Conservation (phyloP, 35 echinoderm and acorn worm species). For the Patiria miniata region DNA sequence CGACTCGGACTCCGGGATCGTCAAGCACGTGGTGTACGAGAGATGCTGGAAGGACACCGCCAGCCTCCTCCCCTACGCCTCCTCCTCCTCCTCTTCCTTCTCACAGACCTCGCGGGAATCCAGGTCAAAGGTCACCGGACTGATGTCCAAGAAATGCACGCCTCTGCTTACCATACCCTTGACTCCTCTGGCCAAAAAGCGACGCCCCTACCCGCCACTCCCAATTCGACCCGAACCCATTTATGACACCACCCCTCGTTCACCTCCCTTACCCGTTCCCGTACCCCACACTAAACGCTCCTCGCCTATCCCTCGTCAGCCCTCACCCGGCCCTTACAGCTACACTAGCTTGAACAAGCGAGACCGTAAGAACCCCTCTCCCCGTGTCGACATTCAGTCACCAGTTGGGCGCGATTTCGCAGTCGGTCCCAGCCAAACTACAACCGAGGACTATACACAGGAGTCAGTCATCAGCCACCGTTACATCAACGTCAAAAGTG, state of each 20-base stretch:
- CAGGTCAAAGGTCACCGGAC: background rate
- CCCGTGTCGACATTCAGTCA: background rate
- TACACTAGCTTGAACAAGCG: background rate
- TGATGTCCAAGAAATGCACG: background rate
- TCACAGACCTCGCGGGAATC: background rate
- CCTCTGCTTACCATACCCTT: background rate
- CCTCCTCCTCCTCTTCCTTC: background rate
- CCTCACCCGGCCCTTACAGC: background rate
- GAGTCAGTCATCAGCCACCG: background rate
- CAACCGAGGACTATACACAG: background rate
- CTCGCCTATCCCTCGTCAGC: background rate
- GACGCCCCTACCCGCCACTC: background rate
- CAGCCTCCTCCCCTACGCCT: background rate
- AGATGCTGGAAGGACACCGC: conserved; percentile 21
- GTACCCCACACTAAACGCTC: background rate
- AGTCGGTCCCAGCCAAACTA: too few species aligned
- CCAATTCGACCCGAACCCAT: background rate
- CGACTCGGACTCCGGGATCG: background rate
- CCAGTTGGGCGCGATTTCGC: too few species aligned
- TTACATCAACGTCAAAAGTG: background rate
- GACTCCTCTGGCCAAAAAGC: background rate
- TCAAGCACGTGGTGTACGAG: conserved; percentile 20
- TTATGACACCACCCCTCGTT: background rate
- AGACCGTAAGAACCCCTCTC: background rate
- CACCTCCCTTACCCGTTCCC: background rate